Base-by-base conservation (phyloP, 2,113 vertebrate species). In the Menidia beryllina region DNA sequence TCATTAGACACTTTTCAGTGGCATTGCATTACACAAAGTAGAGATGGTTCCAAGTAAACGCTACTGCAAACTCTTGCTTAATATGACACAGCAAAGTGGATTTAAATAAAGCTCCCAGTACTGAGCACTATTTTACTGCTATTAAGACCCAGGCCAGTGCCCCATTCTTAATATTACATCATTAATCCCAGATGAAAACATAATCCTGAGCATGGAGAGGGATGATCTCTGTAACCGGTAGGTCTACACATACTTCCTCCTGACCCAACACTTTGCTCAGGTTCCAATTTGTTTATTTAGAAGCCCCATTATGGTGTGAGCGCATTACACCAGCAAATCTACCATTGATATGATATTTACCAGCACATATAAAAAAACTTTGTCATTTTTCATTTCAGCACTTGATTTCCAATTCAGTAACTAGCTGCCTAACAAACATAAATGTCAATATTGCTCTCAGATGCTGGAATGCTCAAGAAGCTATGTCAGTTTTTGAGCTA, bases 101-200 rank as follows among this genome's bases (percentile, higher is more conserved):
- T 93, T 93, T 91, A 93, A 88, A 91, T 57, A 66, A 79, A 82
- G 72, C 41, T 45, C 68, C 87, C 85, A 88, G 55, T 85, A 53
- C 55, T 14, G 30, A 81, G 77, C 69, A 88, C 88, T 79, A 91
- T 88, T 79, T 72, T 55, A 58, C 69, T 66, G 27, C 69, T 83
- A 86, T 91, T 88, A 93, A 77, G 52, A 75, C 72, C 69, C 55
- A 52, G 53, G 54, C 39, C 52, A 26, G 57, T 75, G 64, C 23
- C 34, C 47, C n/a, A 15, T 70, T 75, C 69, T 73, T 73, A 86
- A 87, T 78, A 86, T 82, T 53, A 75, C 60, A 84, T 88, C 71
- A 78, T 74, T 90, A 88, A 89, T 89, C 88, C 84, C 65, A 90
- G 87, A 93, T 93, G 82, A 91, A 91, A 91, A 92, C 74, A 90